phyloP scores from a whole-genome alignment of 2,888 invertebrate genomes.

The Zygothrica quintamaculata region DNA sequence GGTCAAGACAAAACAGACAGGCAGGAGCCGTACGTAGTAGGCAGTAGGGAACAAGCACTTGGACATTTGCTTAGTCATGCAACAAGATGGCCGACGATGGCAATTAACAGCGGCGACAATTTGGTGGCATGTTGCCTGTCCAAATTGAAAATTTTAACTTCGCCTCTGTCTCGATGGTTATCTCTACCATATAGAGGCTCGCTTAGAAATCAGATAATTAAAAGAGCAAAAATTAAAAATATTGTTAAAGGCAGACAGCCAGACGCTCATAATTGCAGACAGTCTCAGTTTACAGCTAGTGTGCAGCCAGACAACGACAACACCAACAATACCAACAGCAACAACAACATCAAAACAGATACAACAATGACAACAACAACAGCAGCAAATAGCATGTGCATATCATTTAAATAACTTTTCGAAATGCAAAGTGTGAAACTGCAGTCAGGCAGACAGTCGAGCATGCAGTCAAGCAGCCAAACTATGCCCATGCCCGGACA shows the following conservation, averaged over 20 bases:
- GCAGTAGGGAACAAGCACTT: slow-evolving; percentile 4
- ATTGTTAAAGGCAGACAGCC: slow-evolving; percentile 71
- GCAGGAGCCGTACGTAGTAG: slow-evolving; percentile 31
- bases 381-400: slow-evolving; percentile 64
- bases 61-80: slow-evolving; percentile 60
- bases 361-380: slow-evolving; percentile 28
- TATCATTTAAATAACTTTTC: slow-evolving; percentile 78
- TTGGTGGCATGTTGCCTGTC: slow-evolving; percentile 54
- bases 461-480: slow-evolving; percentile 19
- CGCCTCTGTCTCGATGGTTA: slow-evolving; percentile 39
- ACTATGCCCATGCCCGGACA: slow-evolving; percentile 43
- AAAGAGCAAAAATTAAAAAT: slow-evolving; percentile 46
- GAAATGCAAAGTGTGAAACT: slow-evolving; percentile 74
- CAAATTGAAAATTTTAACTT: slow-evolving; percentile 65
- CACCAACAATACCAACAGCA: slow-evolving; percentile 19
- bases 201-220: slow-evolving; percentile 75
- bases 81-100: slow-evolving; percentile 50
- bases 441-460: slow-evolving; percentile 32
- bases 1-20: slow-evolving; percentile 42
- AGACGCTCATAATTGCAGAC: slow-evolving; percentile 77
- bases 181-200: slow-evolving; percentile 25
- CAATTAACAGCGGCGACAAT: slow-evolving; percentile 68
- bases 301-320: slow-evolving; percentile 48
- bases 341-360: slow-evolving; percentile 26
- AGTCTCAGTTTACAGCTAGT: slow-evolving; percentile 65